These are phyloP conservation scores for Caenorhabditis sp. DNA, from an alignment of 2,888 invertebrate species.

Conservation along the genomic window DNA sequence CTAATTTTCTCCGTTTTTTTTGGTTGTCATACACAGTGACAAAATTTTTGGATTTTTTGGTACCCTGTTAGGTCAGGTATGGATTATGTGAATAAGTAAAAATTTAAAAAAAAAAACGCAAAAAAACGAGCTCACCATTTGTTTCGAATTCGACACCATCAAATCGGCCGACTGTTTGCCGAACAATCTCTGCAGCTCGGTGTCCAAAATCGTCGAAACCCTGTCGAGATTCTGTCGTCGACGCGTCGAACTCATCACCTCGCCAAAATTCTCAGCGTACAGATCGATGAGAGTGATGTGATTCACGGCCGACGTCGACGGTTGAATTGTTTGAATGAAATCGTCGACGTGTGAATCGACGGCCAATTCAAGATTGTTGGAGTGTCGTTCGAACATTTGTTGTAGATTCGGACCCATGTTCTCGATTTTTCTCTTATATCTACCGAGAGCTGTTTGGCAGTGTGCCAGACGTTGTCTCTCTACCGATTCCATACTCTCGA, in stretches of 20 bases:
- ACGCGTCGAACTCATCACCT: conserved; percentile 49
- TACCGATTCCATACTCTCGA: conserved; percentile 57
- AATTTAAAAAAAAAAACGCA: too few species aligned
- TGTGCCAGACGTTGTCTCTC: conserved; percentile 60
- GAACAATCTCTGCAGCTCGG: conserved; percentile 48
- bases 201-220: conserved; percentile 38
- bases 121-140: conserved; percentile 33
- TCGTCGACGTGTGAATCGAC: conserved; percentile 46
- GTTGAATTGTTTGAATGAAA: conserved; percentile 50
- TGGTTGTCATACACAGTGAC: too few species aligned
- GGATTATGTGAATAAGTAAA: too few species aligned
- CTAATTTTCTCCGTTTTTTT: too few species aligned
- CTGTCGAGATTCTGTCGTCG: conserved; percentile 44
- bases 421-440: conserved; percentile 59
- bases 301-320: conserved; percentile 53
- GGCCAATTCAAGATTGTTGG: conserved; percentile 52
- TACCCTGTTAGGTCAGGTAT: too few species aligned
- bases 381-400: conserved; percentile 58
- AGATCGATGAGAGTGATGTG: conserved; percentile 37
- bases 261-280: conserved; percentile 57
- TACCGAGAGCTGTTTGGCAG: conserved; percentile 57
- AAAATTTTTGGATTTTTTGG: neutral
- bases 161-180: conserved; percentile 45
- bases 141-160: conserved; percentile 47
- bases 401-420: conserved; percentile 55